phyloP scores from a whole-genome alignment of 2,113 vertebrate species.

The Callorhinus ursinus region DNA sequence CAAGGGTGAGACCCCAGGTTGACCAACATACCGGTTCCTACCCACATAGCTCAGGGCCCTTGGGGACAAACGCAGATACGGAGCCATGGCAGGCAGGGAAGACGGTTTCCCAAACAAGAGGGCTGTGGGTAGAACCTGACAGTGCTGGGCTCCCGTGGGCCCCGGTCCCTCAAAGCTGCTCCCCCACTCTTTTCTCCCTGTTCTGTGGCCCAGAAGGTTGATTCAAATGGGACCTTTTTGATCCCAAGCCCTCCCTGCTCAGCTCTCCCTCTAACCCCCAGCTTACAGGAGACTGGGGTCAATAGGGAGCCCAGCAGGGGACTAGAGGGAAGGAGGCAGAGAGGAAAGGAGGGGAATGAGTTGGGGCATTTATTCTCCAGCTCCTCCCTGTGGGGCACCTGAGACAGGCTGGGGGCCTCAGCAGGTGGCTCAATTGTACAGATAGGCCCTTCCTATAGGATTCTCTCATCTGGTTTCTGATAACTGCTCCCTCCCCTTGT shows the following conservation, averaged over 20 bases:
- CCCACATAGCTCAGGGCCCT: background rate
- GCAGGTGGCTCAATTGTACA: background rate
- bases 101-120: background rate
- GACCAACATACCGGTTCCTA: background rate
- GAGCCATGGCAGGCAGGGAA: too few relatives aligned
- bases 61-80: rapidly evolving
- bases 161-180: background rate
- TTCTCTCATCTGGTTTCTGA: background rate
- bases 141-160: rapidly evolving
- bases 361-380: background rate
- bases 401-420: background rate
- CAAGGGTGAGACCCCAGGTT: background rate
- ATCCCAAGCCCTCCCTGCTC: background rate
- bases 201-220: background rate
- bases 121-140: background rate
- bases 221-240: background rate
- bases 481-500: background rate
- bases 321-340: too few relatives aligned
- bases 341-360: background rate
- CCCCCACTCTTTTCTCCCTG: too few relatives aligned
- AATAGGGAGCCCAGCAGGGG: background rate
- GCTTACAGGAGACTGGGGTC: background rate
- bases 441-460: rapidly evolving
- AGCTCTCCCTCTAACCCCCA: background rate
- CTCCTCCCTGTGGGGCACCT: background rate